Base-by-base conservation (phyloP, 53 echinoderm and acorn worm species). In the Mesocentrotus franciscanus region DNA sequence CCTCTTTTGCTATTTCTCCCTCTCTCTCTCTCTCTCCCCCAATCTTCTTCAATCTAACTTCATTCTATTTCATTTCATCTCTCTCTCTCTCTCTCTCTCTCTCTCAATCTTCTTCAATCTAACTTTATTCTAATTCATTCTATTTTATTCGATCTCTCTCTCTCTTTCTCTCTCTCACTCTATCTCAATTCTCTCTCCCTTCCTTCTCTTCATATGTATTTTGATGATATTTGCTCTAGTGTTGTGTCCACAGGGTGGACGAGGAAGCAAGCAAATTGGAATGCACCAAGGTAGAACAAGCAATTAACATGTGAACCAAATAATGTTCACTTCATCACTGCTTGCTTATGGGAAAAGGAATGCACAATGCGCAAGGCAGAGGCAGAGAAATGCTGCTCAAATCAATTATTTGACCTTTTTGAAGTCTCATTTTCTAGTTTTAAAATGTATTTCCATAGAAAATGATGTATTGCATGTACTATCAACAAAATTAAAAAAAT, bases 211-310 rank as follows among this genome's bases (percentile, higher is more conserved):
- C 33, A 10, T 59, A 78, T 79, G 58, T 61, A 58, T 20, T 93
- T 33, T 78, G 78, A 81, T 93, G 78, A 93, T 93, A 22, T 79
- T 70, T 81, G 61, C 33, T 60, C 59, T 93, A 79, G 60, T 93
- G 93, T 93, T 93, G 58, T 93, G 78, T 81, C 79, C 60, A 93
- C 78, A 70, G 59, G 17, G 60, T 34, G 33, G 93, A 79, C 57
- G 24, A 79, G 35, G 33, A 59, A 93, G 70, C 60, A 22, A 93
- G 70, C 66, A 33, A 35, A 93, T 78, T 78, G 24, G 10, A 22
- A 49, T 58, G 0, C 16, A 64, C 57, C 56, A 92, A 71, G 78
- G 78, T 32, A 59, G 75, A 76, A 62, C 56, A 93, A 57, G 81
- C 78, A 93, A 93, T 93, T 60, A 78, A 78, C 60, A 93, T 59